Evolutionary conservation across 2,113 vertebrate genomes (phyloP).

Genomic region (Dicaeum eximium): DNA sequence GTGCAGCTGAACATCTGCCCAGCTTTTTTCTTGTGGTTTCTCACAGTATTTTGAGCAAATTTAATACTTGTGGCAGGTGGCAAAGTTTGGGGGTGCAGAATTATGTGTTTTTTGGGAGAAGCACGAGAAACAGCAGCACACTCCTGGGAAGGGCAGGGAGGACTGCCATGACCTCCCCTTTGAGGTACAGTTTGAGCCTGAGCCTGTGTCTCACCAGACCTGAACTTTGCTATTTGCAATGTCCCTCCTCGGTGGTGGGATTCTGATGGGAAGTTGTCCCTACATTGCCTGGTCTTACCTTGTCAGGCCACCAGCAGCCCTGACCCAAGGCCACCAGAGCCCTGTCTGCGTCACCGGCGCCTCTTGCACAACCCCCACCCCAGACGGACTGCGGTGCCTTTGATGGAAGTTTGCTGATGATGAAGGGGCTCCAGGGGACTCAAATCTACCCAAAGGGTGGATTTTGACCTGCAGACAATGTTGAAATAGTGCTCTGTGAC

Average conservation of each 20-base stretch:
- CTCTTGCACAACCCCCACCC: neutral
- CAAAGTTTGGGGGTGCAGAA: neutral
- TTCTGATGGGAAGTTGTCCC: neutral
- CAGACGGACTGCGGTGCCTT: neutral
- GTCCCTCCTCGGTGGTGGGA: neutral
- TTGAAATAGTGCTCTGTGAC: neutral
- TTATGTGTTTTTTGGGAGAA: neutral
- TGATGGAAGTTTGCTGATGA: neutral
- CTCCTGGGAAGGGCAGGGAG: neutral
- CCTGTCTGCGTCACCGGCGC: neutral
- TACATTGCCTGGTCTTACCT: neutral
- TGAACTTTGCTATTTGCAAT: neutral
- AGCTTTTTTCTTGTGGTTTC: neutral
- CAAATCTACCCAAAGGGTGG: neutral
- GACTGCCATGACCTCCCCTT: neutral
- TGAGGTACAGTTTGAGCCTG: neutral
- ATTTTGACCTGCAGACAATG: neutral
- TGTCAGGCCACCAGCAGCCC: neutral
- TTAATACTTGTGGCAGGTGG: neutral
- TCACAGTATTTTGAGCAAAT: accelerated
- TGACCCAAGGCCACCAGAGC: conserved; percentile 10
- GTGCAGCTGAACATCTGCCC: neutral
- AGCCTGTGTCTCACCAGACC: neutral
- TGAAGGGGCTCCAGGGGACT: neutral
- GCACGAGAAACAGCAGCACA: neutral